Percentiles rank a stretch among this genome's conserved stretches.
Conservation (phyloP, 2,888 invertebrate species). For the Drosophila melanocephala region DNA sequence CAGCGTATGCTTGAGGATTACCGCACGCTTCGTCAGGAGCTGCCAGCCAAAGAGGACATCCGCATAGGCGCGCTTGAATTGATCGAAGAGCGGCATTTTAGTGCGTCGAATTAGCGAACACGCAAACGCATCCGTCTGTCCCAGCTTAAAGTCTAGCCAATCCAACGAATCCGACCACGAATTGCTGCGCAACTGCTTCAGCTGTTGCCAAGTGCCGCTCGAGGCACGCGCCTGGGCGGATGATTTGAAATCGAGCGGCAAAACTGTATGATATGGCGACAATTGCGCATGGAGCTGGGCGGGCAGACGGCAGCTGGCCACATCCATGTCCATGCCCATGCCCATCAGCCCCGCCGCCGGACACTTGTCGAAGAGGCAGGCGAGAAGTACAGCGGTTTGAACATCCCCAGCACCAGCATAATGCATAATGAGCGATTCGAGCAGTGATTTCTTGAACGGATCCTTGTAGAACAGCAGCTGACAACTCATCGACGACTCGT, state of each 20-base stretch:
- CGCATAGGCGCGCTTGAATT: constrained; percentile 94
- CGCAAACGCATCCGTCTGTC: constrained; percentile 72
- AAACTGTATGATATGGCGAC: constrained; percentile 94
- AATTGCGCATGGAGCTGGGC: constrained; percentile 84
- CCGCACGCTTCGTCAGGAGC: constrained; percentile 91
- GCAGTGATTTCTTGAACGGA: constrained; percentile 94
- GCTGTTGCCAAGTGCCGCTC: constrained; percentile 88
- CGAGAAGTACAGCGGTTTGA: constrained; percentile 97
- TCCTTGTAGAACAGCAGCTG: constrained; percentile 91
- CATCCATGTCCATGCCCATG: constrained; percentile 40
- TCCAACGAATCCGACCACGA: constrained; percentile 95
- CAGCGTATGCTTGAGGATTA: constrained; percentile 88
- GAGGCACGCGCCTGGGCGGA: constrained; percentile 86
- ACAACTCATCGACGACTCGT: constrained; percentile 85
- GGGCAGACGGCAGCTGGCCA: constrained; percentile 55
- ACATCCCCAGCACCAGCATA: constrained; percentile 93
- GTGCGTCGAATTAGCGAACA: constrained; percentile 82
- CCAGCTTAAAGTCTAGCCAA: constrained; percentile 74
- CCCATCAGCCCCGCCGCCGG: constrained; percentile 85
- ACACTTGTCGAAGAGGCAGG: constrained; percentile 93
- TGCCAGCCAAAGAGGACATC: constrained; percentile 95
- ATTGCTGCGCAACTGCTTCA: constrained; percentile 91
- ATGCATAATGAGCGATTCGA: constrained; percentile 93
- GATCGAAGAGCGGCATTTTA: constrained; percentile 88
- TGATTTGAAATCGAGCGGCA: constrained; percentile 91